Conservation (phyloP, 2,113 vertebrate genomes). For the Myotis yumanensis region DNA sequence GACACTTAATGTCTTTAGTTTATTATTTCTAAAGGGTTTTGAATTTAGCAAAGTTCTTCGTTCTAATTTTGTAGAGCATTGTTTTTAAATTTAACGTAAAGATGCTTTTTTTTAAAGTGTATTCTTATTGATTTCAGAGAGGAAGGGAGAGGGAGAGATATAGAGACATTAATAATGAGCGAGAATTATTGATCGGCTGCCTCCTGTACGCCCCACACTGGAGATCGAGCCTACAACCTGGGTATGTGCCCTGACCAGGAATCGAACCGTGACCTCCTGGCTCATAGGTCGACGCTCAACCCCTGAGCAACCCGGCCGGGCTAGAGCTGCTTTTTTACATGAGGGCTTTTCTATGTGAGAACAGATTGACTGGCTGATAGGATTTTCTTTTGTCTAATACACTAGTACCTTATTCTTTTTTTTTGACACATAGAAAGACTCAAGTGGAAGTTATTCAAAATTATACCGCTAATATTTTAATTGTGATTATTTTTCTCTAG, state of each 20-base stretch:
- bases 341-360: background rate
- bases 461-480: conserved; percentile 27
- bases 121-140: too few species aligned
- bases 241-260: too few species aligned
- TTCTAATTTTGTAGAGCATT: background rate
- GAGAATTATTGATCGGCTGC: too few species aligned
- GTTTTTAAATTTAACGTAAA: conserved; percentile 24
- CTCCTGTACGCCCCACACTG: too few species aligned
- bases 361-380: background rate
- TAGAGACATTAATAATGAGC: too few species aligned
- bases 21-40: conserved; percentile 30
- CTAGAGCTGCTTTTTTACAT: background rate
- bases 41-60: background rate
- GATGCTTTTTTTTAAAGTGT: background rate
- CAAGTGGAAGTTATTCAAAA: conserved; percentile 31
- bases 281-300: too few species aligned
- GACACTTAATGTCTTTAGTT: conserved; percentile 10
- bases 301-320: too few species aligned
- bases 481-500: conserved; percentile 77
- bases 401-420: background rate
- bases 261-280: too few species aligned
- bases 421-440: background rate
- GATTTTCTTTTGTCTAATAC: background rate
- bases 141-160: too few species aligned
- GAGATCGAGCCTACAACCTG: too few species aligned